Percentiles rank a stretch among this genome's conserved stretches.
These are phyloP conservation scores for Sinella curviseta DNA, from an alignment of 1,140 invertebrate species.

Conservation along the genomic window DNA sequence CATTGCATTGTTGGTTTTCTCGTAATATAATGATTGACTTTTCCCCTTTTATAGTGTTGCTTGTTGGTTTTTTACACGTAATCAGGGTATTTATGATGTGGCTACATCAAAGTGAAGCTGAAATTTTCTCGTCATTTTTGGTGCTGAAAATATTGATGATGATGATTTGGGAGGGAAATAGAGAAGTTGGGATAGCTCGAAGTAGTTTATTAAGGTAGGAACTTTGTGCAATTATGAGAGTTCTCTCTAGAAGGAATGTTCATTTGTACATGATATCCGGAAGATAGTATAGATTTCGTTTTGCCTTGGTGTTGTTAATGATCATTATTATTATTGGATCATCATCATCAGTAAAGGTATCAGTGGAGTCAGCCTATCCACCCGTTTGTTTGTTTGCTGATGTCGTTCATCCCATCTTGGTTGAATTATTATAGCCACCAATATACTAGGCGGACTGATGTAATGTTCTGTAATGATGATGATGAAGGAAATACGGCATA, in stretches of 20 bases:
- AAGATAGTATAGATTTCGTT: not conserved
- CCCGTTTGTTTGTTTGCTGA: too few species aligned
- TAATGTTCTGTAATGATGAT: too few species aligned
- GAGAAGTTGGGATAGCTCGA: not conserved
- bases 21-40: slow-evolving; percentile 14
- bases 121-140: slow-evolving; percentile 9
- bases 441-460: too few species aligned
- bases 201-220: too few species aligned
- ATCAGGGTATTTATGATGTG: not conserved
- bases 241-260: too few species aligned
- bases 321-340: slow-evolving; percentile 13
- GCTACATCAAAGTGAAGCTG: not conserved
- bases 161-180: not conserved
- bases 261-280: too few species aligned
- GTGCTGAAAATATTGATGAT: slow-evolving; percentile 13
- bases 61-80: slow-evolving; percentile 21
- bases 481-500: too few species aligned
- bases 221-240: too few species aligned
- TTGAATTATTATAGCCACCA: too few species aligned
- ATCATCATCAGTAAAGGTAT: too few species aligned
- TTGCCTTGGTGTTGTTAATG: not conserved
- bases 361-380: too few species aligned
- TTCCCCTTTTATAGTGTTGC: not conserved
- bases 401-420: too few species aligned
- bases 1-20: slow-evolving; percentile 8